A percentile compares a stretch with the other conserved stretches of the same genome.
phyloP scores from a whole-genome alignment of 1,140 invertebrate species.

The Andricus grossulariae region DNA sequence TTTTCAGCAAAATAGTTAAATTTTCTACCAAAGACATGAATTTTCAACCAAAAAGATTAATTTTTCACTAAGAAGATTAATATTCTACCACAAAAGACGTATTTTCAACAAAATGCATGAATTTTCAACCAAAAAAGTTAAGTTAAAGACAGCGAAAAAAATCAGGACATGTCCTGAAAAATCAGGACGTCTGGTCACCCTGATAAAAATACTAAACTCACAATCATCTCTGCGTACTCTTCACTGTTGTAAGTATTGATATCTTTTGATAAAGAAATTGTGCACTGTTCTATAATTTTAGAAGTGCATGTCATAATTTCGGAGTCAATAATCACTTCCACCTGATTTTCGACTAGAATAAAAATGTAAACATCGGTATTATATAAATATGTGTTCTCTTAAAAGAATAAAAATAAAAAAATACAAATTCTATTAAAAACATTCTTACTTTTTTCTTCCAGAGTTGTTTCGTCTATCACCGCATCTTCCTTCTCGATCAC shows the following conservation, averaged over 20 bases:
- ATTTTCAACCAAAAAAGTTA: too few species aligned
- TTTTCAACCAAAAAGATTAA: too few species aligned
- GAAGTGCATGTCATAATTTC: slow-evolving; percentile 62
- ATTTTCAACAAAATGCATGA: too few species aligned
- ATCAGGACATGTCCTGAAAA: too few species aligned
- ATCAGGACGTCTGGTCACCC: neutral
- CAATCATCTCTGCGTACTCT: slow-evolving; percentile 61
- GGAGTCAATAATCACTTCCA: slow-evolving; percentile 63
- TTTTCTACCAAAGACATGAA: too few species aligned
- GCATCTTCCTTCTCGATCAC: slow-evolving; percentile 53
- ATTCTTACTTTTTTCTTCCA: slow-evolving; percentile 59
- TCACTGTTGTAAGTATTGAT: slow-evolving; percentile 51
- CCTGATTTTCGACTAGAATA: slow-evolving; percentile 56
- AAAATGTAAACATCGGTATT: slow-evolving; percentile 32
- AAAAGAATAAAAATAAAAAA: slow-evolving; percentile 23
- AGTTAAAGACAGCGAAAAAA: too few species aligned
- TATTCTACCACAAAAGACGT: too few species aligned
- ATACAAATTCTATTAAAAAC: neutral
- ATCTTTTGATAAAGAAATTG: slow-evolving; percentile 48
- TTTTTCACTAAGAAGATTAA: too few species aligned
- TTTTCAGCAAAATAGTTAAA: too few species aligned
- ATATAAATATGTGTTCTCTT: slow-evolving; percentile 27
- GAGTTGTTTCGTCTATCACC: slow-evolving; percentile 52
- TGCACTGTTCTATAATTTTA: slow-evolving; percentile 57
- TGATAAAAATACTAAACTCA: slow-evolving; percentile 40